Evolutionary conservation across 2,888 invertebrate species (phyloP), one percentile per base, ranked within the genome.

Genomic region (Kryphioiulus occultus): DNA sequence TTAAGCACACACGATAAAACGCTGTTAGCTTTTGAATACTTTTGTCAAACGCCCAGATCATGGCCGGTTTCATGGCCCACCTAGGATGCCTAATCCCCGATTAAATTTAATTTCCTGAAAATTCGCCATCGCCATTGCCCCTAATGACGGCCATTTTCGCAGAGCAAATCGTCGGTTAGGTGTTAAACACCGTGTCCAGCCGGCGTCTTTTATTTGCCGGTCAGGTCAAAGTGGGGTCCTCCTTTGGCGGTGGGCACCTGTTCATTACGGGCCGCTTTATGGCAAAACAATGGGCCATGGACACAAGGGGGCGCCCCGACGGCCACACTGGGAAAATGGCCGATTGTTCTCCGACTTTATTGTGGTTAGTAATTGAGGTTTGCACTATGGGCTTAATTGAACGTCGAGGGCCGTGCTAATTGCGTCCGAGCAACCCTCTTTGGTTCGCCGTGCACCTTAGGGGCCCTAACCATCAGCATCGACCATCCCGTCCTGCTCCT

Each of bases 301-400:
- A 15, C 47, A 47, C 47, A n/a, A 32, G 32, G 82, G 82, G 32
- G 82, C 32, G 26, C 82, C 26, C 82, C 22, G 32, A 82, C 32
- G 32, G 82, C 26, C 26, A n/a, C 82, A 1, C 82, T 82, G 82
- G 26, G 82, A 82, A 32, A 82, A 82, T n/a, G 82, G 30, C 26
- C 30, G 82, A 32, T 82, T 82, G 82, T 82, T 82, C 26, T 15
- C 82, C 30, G 26, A n/a, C 82, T 26, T 82, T 82, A 82, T 82
- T 82, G 32, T 82, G 82, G 82, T 32, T 32, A 82, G 82, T 82
- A 82, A 82, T 82, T 82, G 82, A 82, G 82, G 82, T 82, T 82
- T 82, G 47, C 82, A 82, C 82, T 82, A 26, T 47, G 32, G 32
- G 82, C 32, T 82, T 82, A 82, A 82, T 82, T 82, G 82, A 82